These are phyloP conservation scores for Synergus laeviventris DNA, from an alignment of 2,888 invertebrate species.

Conservation along the genomic window DNA sequence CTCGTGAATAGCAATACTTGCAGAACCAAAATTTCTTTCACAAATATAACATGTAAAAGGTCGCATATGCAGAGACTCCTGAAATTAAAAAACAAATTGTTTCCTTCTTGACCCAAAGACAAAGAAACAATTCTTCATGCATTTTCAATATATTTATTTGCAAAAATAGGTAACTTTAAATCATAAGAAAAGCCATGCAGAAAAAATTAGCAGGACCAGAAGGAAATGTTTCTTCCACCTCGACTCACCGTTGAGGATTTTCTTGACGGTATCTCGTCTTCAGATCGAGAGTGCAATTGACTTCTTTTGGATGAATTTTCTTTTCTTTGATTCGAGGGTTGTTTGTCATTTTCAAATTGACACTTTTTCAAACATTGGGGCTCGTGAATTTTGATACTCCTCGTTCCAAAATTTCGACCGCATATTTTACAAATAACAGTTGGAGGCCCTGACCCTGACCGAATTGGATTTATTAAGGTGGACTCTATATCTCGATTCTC, in stretches of 20 bases:
- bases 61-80: conserved; percentile 46
- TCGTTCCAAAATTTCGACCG: conserved; percentile 81
- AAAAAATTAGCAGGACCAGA: neutral
- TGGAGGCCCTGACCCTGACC: conserved; percentile 51
- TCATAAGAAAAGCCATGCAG: neutral
- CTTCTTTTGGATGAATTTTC: neutral
- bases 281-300: neutral
- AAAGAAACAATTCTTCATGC: neutral
- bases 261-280: neutral
- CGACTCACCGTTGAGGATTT: conserved; percentile 31
- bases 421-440: conserved; percentile 81
- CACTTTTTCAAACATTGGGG: conserved; percentile 83
- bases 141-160: neutral
- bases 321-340: conserved; percentile 77
- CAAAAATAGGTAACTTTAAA: neutral
- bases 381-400: conserved; percentile 82
- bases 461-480: conserved; percentile 34
- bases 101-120: neutral
- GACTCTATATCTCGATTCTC: conserved; percentile 6
- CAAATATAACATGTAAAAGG: conserved; percentile 80
- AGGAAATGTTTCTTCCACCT: neutral
- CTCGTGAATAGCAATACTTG: conserved; percentile 81
- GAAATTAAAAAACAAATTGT: conserved; percentile 26
- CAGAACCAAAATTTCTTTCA: conserved; percentile 81
- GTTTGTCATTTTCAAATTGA: conserved; percentile 80